These are phyloP conservation scores for Geothlypis trichas DNA, from an alignment of 2,113 vertebrate genomes.

Conservation along the genomic window DNA sequence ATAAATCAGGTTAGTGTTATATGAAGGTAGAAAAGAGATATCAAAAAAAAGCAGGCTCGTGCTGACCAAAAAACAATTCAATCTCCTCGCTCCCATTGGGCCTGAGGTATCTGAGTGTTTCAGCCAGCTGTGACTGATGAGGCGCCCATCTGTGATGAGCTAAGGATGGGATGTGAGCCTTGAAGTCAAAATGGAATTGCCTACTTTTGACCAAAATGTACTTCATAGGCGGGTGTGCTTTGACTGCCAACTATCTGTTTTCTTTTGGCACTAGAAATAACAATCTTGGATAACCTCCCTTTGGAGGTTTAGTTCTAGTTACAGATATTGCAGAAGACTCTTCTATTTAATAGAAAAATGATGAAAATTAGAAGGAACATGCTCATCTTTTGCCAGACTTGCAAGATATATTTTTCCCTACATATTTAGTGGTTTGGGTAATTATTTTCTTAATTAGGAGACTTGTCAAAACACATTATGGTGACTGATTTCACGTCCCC, in stretches of 20 bases:
- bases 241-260: conserved; percentile 21
- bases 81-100: not conserved
- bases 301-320: conserved; percentile 40
- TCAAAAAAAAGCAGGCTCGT: not conserved
- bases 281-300: conserved; percentile 45
- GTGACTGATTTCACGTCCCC: not conserved
- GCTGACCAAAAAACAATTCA: not conserved
- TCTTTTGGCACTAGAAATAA: conserved; percentile 33
- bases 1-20: not conserved
- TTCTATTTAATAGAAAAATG: conserved; percentile 16
- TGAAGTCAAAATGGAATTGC: not conserved
- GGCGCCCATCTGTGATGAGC: conserved; percentile 15
- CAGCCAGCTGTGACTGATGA: conserved; percentile 31
- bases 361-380: conserved; percentile 45
- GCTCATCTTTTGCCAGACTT: conserved; percentile 44
- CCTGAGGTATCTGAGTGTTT: not conserved
- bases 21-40: not conserved
- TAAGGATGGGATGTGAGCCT: conserved; percentile 28
- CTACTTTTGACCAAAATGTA: conserved; percentile 33
- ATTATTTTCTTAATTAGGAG: conserved; percentile 57
- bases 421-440: conserved; percentile 53
- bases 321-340: conserved; percentile 47
- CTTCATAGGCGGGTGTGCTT: not conserved
- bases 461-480: conserved; percentile 52
- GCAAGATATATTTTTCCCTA: conserved; percentile 2